These are phyloP conservation scores for Calameuta idolon DNA, from an alignment of 2,888 invertebrate species.

Conservation along the genomic window DNA sequence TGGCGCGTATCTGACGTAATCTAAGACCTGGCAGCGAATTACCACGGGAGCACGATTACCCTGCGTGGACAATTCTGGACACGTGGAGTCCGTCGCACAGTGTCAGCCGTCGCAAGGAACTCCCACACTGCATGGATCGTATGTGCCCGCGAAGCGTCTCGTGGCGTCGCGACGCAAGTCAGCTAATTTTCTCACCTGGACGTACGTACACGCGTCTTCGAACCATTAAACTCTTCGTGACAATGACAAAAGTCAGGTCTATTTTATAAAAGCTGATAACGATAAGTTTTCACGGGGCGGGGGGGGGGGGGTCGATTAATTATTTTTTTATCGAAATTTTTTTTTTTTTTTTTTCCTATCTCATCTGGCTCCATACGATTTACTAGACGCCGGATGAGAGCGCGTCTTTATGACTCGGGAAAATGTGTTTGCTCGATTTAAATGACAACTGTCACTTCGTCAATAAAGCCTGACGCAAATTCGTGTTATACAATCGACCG, in stretches of 20 bases:
- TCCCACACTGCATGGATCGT: not conserved
- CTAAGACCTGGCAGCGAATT: not conserved
- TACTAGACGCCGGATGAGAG: not conserved
- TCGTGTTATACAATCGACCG: conserved; percentile 14
- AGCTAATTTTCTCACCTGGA: not conserved
- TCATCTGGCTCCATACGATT: not conserved
- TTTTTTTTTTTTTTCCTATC: no score
- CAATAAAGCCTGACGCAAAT: conserved; percentile 22
- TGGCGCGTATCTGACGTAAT: not conserved
- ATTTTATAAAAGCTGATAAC: not conserved
- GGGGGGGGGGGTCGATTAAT: no score
- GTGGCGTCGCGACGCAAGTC: not conserved
- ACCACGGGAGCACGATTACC: not conserved
- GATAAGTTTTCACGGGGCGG: not conserved
- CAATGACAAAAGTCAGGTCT: not conserved
- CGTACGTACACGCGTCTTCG: not conserved
- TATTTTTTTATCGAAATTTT: no score
- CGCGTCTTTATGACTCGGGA: not conserved
- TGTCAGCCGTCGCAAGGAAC: not conserved
- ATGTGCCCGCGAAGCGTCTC: not conserved
- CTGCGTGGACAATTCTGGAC: not conserved
- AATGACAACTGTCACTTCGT: not conserved
- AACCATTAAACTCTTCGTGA: not conserved
- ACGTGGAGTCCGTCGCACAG: not conserved
- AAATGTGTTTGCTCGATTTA: not conserved